These are phyloP conservation scores for Suricata suricatta DNA, from an alignment of 2,113 vertebrate genomes.

Conservation along the genomic window DNA sequence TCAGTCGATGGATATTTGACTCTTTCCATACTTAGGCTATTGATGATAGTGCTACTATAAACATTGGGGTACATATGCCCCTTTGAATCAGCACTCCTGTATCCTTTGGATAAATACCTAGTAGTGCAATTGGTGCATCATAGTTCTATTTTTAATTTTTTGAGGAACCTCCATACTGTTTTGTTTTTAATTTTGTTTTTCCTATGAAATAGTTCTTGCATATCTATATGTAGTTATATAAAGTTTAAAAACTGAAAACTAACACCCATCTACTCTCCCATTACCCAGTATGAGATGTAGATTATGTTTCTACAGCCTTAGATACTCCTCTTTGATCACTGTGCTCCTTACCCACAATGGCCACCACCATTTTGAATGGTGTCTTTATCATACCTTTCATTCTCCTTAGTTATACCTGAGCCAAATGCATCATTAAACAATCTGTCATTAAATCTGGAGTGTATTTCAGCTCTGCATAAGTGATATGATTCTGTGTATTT, in stretches of 20 bases:
- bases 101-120: no score
- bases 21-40: no score
- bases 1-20: no score
- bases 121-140: no score
- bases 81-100: no score
- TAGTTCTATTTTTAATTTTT: no score
- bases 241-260: not conserved
- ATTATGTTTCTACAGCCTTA: not conserved
- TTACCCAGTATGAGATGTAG: not conserved
- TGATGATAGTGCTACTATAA: no score
- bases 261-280: not conserved
- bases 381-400: not conserved
- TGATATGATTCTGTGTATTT: not conserved
- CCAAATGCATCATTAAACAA: not conserved
- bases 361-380: no score
- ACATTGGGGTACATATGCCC: no score
- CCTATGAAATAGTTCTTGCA: not conserved
- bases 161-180: not conserved
- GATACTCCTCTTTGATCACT: no score
- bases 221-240: not conserved
- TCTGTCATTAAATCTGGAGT: not conserved
- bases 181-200: not conserved
- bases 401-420: not conserved
- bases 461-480: not conserved
- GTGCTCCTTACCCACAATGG: no score